phyloP scores from a whole-genome alignment of 2,797 vertebrate genomes.

The Diplodus sargus region DNA sequence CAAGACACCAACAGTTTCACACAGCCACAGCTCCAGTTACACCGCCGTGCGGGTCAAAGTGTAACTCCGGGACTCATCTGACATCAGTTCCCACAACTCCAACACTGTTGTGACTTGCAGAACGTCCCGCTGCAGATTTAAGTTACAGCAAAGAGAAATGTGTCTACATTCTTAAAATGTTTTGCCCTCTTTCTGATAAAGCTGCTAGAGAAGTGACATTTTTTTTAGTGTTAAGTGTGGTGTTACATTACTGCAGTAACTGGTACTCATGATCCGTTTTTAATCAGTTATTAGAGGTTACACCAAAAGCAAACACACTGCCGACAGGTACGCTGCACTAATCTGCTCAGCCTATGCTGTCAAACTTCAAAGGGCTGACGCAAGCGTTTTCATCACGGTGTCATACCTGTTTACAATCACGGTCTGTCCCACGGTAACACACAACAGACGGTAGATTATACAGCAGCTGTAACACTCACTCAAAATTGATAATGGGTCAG shows the following conservation, averaged over 20 bases:
- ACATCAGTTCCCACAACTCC: constrained; percentile 16
- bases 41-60: background rate
- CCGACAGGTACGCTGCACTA: constrained; percentile 14
- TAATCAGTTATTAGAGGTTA: background rate
- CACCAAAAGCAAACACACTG: constrained; percentile 4
- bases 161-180: background rate
- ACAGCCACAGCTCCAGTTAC: constrained; percentile 45
- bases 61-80: constrained; percentile 2
- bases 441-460: background rate
- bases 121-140: constrained; percentile 26
- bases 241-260: background rate
- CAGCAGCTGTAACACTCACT: background rate
- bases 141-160: constrained; percentile 34
- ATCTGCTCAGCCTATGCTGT: constrained; percentile 16
- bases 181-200: background rate
- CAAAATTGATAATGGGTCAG: background rate
- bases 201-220: background rate
- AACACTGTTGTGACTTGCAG: constrained; percentile 5
- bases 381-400: constrained; percentile 46
- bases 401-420: constrained; percentile 45
- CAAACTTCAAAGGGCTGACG: constrained; percentile 57
- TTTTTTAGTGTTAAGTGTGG: background rate
- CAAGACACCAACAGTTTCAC: constrained; percentile 45
- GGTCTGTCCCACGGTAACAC: constrained; percentile 17
- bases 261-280: background rate